A percentile compares a stretch with the other conserved stretches of the same genome.
Conservation (phyloP, 2,888 invertebrate genomes). For the Dusona sp. region DNA sequence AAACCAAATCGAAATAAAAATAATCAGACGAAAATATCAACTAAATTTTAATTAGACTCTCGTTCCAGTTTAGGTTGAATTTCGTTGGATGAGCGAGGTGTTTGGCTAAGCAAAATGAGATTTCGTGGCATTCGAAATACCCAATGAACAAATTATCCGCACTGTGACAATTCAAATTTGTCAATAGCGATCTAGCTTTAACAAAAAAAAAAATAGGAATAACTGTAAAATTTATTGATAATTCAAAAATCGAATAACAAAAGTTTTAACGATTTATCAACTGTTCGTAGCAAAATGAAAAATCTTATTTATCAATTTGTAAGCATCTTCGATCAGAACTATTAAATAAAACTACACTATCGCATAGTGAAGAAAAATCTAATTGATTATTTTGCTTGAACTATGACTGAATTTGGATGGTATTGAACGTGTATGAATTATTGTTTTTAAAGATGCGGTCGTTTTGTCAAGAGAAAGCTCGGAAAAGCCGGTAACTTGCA, state of each 20-base stretch:
- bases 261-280: background rate
- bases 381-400: background rate
- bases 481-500: slow-evolving; percentile 23
- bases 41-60: slow-evolving; percentile 63
- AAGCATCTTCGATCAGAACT: background rate
- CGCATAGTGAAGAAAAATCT: background rate
- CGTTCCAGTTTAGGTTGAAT: slow-evolving; percentile 1
- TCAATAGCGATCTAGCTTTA: background rate
- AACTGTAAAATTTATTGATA: background rate
- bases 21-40: slow-evolving; percentile 69
- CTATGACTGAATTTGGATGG: background rate
- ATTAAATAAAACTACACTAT: background rate
- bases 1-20: slow-evolving; percentile 74
- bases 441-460: slow-evolving; percentile 49
- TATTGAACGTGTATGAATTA: background rate
- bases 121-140: background rate
- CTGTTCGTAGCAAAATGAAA: background rate
- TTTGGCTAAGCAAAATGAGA: slow-evolving; percentile 35
- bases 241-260: background rate
- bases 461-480: slow-evolving; percentile 71
- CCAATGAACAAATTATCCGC: background rate
- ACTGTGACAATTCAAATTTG: background rate
- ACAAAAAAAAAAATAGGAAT: background rate
- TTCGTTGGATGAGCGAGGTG: slow-evolving; percentile 11
- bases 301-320: background rate